These are phyloP conservation scores for Dicrurus megarhynchus DNA, from an alignment of 2,113 vertebrate species.

Conservation along the genomic window DNA sequence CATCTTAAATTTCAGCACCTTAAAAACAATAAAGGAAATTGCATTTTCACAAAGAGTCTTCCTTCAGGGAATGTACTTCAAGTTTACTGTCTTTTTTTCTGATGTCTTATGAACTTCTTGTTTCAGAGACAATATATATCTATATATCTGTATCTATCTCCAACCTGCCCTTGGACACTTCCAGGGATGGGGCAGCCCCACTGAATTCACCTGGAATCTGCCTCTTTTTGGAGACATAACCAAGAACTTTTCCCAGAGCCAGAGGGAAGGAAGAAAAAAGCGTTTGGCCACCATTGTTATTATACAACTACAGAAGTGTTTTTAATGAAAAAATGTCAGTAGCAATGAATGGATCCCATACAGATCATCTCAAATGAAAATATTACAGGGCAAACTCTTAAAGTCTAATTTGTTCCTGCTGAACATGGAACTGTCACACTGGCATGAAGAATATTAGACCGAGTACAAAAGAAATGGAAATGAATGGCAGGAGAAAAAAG, in stretches of 20 bases:
- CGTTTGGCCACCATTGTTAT: neutral
- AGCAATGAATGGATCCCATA: neutral
- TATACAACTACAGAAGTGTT: neutral
- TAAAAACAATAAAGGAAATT: slow-evolving; percentile 74
- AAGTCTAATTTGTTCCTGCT: neutral
- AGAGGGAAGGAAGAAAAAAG: neutral
- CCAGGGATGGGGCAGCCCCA: neutral
- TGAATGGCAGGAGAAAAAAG: neutral
- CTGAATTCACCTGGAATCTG: neutral
- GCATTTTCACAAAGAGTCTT: slow-evolving; percentile 62
- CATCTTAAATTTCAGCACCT: slow-evolving; percentile 64
- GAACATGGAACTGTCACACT: neutral
- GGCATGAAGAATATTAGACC: neutral
- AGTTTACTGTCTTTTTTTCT: slow-evolving; percentile 24
- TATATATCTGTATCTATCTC: neutral
- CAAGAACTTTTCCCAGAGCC: neutral
- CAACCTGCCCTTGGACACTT: neutral
- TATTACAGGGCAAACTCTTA: neutral
- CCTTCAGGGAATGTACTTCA: slow-evolving; percentile 45
- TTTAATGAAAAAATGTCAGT: neutral
- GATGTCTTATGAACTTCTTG: neutral
- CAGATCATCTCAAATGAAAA: neutral
- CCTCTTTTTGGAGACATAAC: neutral
- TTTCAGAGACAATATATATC: neutral
- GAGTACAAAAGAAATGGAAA: slow-evolving; percentile 1